Evolutionary conservation across 2,113 vertebrate species (phyloP).

Genomic region (Micromys minutus): DNA sequence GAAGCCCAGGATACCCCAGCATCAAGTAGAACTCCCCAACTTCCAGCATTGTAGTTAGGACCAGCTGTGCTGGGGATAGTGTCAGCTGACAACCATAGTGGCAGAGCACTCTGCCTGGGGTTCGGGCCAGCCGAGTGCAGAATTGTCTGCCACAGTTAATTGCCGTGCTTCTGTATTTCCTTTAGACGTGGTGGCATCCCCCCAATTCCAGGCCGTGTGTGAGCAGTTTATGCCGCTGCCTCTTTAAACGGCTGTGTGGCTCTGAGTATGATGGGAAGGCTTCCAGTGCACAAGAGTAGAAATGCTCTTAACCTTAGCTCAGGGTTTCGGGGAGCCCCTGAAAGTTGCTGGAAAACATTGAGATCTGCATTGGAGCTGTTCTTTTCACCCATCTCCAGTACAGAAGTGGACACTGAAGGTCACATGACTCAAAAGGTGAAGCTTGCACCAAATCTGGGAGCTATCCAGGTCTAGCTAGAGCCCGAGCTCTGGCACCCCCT

Average conservation of each 20-base stretch:
- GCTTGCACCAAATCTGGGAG: neutral
- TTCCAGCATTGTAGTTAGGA: neutral
- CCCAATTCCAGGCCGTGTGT: neutral
- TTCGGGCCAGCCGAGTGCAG: neutral
- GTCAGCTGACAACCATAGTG: neutral
- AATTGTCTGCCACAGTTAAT: accelerated
- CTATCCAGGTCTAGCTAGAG: neutral
- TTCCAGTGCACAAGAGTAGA: neutral
- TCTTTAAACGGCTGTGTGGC: neutral
- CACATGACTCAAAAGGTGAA: neutral
- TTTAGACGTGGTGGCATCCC: neutral
- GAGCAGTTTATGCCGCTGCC: neutral
- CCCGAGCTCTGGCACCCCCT: neutral
- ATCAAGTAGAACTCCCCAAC: neutral
- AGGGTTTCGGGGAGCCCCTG: neutral
- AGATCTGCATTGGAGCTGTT: neutral
- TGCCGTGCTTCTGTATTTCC: neutral
- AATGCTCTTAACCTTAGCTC: neutral
- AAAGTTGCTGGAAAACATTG: neutral
- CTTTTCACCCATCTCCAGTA: neutral
- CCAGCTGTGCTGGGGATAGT: neutral
- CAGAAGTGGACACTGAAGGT: neutral
- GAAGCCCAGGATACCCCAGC: neutral
- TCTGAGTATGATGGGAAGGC: neutral
- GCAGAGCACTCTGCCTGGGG: neutral